Evolutionary conservation across 92 coral and sea anemone species (phyloP), one percentile per base, ranked within the genome.

Genomic region (Blastomussa wellsi): DNA sequence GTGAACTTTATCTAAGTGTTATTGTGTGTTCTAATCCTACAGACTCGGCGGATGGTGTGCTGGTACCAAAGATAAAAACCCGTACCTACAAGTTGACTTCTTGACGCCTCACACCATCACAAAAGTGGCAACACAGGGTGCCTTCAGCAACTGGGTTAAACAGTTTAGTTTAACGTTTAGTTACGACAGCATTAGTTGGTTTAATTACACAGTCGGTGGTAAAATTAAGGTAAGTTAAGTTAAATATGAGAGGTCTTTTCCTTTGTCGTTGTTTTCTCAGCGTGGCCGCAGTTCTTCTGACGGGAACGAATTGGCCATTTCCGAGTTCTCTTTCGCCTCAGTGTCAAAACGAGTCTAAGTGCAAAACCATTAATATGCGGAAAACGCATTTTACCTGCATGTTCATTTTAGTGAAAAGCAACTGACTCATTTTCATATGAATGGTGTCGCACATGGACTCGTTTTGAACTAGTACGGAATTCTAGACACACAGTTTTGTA

Each of bases 11-110:
- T 73, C 29, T 38, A 39, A 22, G 78, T 41, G 29, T 19, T 26
- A 38, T 74, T 32, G 20, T 68, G 38, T 41, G 14, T 17, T 79
- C 11, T 62, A 41, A 1, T 24, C n/a, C 3, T 19, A n/a, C 68
- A 64, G 74, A 2, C 0, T 48, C 1, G 51, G 81, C 3, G 95
- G 93, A 20, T 97, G 99, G 99, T 97, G 99, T 70, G 81, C 99
- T 0, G 72, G 55, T 2, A 41, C 32, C 0, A 19, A 8, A 14
- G 93, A 91, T 13, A 4, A 6, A 26, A 77, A 59, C 5, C 95
- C 92, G 9, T 93, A 81, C 84, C 84, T 97, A 57, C 94, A 93
- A 91, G 89, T 97, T 29, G 98, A 97, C 76, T 90, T 97, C 8
- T 80, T 83, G 2, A 79, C 81, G 19, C 92, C 90, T 49, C 92